Percentiles rank a stretch among this genome's conserved stretches.
phyloP scores from a whole-genome alignment of 2,797 vertebrate genomes.

The Propithecus perrieri region DNA sequence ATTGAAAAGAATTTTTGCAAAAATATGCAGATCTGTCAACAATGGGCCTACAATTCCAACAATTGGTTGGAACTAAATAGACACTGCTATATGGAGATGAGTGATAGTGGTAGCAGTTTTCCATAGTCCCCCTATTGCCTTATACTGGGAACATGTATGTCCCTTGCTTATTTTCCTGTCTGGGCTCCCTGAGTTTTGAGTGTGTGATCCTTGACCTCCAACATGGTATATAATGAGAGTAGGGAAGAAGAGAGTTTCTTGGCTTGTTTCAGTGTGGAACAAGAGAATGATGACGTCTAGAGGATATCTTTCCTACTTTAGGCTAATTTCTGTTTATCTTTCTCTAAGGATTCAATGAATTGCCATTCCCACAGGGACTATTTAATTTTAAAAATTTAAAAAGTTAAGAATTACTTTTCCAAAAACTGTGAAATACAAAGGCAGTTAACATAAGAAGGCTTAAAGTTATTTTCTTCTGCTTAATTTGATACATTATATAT shows the following conservation, averaged over 20 bases:
- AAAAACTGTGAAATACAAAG: conserved; percentile 53
- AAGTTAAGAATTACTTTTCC: conserved; percentile 57
- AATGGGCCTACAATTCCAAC: background rate
- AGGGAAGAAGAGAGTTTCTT: background rate
- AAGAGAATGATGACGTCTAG: background rate
- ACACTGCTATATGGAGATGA: background rate
- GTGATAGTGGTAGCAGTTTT: background rate
- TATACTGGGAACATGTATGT: background rate
- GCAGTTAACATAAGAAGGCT: conserved; percentile 63
- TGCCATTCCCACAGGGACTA: background rate
- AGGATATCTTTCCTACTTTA: background rate
- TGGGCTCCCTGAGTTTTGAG: background rate
- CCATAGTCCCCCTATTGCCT: background rate
- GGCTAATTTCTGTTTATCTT: conserved; percentile 11
- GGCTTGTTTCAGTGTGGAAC: background rate
- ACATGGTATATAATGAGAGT: background rate
- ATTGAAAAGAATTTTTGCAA: background rate
- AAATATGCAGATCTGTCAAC: background rate
- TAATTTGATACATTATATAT: conserved; percentile 60
- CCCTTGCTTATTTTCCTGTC: background rate
- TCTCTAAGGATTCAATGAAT: background rate
- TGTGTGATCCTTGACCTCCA: background rate
- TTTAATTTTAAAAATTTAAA: conserved; percentile 53
- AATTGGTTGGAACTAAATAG: background rate
- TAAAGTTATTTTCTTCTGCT: conserved; percentile 64